Conservation (phyloP, 1,140 invertebrate genomes). For the Tenebrio molitor region DNA sequence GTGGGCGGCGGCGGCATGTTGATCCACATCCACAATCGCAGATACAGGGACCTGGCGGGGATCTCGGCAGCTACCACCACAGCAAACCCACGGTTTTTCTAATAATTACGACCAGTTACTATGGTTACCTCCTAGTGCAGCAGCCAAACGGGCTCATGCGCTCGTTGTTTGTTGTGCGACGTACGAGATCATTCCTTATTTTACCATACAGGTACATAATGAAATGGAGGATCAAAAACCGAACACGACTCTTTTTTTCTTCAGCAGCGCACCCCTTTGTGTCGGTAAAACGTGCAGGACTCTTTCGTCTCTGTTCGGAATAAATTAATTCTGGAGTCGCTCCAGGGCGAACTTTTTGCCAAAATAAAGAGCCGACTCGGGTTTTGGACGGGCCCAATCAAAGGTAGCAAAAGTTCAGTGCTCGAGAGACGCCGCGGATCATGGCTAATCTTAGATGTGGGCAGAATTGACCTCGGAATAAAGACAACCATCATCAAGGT, state of each 20-base stretch:
- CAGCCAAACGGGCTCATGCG: slow-evolving; percentile 36
- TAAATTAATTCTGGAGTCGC: no score
- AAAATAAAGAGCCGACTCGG: neutral
- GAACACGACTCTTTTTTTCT: neutral
- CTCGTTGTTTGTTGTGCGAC: slow-evolving; percentile 11
- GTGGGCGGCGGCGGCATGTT: slow-evolving; percentile 39
- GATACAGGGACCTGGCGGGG: slow-evolving; percentile 43
- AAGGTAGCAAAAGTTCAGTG: slow-evolving; percentile 32
- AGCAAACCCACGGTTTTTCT: slow-evolving; percentile 52
- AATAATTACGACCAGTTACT: slow-evolving; percentile 51
- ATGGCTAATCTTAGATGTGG: slow-evolving; percentile 37
- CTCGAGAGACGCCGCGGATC: slow-evolving; percentile 20
- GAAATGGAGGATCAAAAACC: neutral
- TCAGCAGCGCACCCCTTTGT: no score
- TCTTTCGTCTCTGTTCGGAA: no score
- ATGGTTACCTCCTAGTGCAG: slow-evolving; percentile 45
- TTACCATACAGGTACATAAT: slow-evolving; percentile 8
- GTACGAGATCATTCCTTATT: slow-evolving; percentile 21
- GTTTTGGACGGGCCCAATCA: neutral
- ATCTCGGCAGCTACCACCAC: slow-evolving; percentile 43
- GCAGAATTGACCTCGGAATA: slow-evolving; percentile 35
- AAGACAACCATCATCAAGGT: slow-evolving; percentile 37
- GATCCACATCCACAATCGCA: slow-evolving; percentile 48
- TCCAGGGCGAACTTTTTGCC: neutral
- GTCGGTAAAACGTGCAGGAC: no score